Base-by-base conservation (phyloP, 2,113 vertebrate species). In the Varanus salvator region DNA sequence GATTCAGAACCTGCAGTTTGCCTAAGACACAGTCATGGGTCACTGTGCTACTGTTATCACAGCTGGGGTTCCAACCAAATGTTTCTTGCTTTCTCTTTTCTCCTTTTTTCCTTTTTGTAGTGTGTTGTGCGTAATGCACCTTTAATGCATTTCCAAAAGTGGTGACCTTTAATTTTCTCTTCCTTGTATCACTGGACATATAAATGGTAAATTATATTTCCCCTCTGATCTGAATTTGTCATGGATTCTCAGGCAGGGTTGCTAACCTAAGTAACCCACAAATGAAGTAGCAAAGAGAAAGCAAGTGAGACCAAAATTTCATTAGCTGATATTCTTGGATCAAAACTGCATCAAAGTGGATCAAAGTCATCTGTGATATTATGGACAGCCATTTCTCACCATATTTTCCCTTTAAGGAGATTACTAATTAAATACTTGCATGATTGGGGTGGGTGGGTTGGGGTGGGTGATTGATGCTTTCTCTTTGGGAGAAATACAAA, bases 21-120 rank as follows among this genome's bases (percentile, higher is more conserved):
- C 93, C 87, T 81, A 88, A 66, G 91, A 87, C 87, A 84, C 72
- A 92, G 93, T 95, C 89, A 86, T 23, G 71, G 91, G 84, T 94
- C 95, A 92, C 87, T 80, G 66, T 71, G 6, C 87, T 86, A 85
- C 92, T 95, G 85, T 97, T 96, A 94, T 95, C 93, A 93, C 96
- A 97, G 95, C 94, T 97, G 95, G 92, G 90, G 69, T 57, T 96
- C 86, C 84, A 86, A 27, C 87, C 91, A 89, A 78, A 17, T 83
- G 44, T 85, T 88, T 74, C 14, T 94, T 88, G 83, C 50, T 85
- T 89, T 71, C 14, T 94, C 89, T 85, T 86, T 86, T 74, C 90
- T 90, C 27, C 8, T 85, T 54, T 87, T 88, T 19, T 68, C 74
- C 83, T 38, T 90, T 86, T 78, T 52, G 71, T 89, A 31, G 2